Conservation (phyloP, 2,888 invertebrate species). For the Leuctra nigra region DNA sequence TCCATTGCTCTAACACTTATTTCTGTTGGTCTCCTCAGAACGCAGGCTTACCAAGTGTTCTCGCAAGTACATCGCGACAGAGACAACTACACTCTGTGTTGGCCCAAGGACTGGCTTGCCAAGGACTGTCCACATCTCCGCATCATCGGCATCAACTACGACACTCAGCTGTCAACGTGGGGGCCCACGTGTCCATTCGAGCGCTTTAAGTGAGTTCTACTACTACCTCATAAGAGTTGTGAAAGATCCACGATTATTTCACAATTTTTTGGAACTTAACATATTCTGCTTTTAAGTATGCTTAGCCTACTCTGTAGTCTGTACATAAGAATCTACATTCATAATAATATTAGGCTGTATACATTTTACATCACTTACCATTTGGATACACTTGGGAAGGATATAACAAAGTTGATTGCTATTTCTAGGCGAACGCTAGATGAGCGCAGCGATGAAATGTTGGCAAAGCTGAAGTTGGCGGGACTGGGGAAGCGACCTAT, state of each 20-base stretch:
- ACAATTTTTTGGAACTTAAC: no score
- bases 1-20: no score
- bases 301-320: no score
- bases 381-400: no score
- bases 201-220: slow-evolving; percentile 39
- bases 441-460: slow-evolving; percentile 58
- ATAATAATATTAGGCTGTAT: no score
- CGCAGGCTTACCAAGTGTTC: not conserved
- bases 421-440: slow-evolving; percentile 46
- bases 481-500: slow-evolving; percentile 77
- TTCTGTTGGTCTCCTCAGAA: no score
- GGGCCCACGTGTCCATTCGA: slow-evolving; percentile 59
- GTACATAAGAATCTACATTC: no score
- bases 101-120: slow-evolving; percentile 94
- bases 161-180: slow-evolving; percentile 79
- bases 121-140: slow-evolving; percentile 66
- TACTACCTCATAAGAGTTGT: no score
- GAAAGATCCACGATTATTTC: no score
- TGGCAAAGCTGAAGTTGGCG: slow-evolving; percentile 60
- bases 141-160: slow-evolving; percentile 83
- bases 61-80: not conserved
- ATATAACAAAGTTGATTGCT: no score
- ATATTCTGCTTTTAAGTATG: no score
- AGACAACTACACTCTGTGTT: slow-evolving; percentile 61
- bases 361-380: no score